Percentiles rank a stretch among this genome's conserved stretches.
Evolutionary conservation across 1,140 invertebrate genomes (phyloP).

Genomic region (Drosophila nigrodunni): DNA sequence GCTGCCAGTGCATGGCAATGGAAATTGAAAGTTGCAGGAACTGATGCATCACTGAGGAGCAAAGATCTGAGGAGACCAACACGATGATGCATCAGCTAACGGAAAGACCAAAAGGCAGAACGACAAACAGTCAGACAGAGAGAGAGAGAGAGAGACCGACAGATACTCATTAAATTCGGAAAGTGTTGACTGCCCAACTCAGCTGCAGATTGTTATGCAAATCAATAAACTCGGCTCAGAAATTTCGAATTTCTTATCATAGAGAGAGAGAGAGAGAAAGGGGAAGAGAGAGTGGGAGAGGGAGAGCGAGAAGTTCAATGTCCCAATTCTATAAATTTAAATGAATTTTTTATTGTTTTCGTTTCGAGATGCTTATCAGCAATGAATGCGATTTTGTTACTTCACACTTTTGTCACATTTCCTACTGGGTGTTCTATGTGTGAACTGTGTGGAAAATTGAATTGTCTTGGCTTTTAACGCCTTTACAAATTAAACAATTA

Average conservation of each 20-base stretch:
- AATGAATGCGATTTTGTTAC: background rate
- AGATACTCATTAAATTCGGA: too few relatives aligned
- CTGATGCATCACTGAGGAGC: slow-evolving; percentile 31
- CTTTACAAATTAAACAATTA: slow-evolving; percentile 30
- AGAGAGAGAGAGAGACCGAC: background rate
- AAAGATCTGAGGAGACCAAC: slow-evolving; percentile 11
- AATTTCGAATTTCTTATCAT: slow-evolving; percentile 33
- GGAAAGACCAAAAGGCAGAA: background rate
- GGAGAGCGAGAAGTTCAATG: slow-evolving; percentile 18
- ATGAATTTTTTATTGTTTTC: slow-evolving; percentile 5
- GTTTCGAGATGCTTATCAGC: slow-evolving; percentile 2
- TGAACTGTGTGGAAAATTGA: slow-evolving; percentile 5
- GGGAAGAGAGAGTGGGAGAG: background rate
- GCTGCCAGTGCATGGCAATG: slow-evolving; percentile 9
- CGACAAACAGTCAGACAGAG: background rate
- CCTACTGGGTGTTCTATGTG: background rate
- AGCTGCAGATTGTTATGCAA: slow-evolving; percentile 22
- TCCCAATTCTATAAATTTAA: background rate
- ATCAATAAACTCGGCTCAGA: slow-evolving; percentile 8
- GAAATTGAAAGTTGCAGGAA: slow-evolving; percentile 51
- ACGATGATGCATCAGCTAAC: slow-evolving; percentile 32
- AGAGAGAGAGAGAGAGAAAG: too few relatives aligned
- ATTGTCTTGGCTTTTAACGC: slow-evolving; percentile 10
- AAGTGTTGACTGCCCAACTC: background rate
- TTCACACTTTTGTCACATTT: background rate